These are phyloP conservation scores for Hypomecis atomaria DNA, from an alignment of 2,888 invertebrate genomes.

Conservation along the genomic window DNA sequence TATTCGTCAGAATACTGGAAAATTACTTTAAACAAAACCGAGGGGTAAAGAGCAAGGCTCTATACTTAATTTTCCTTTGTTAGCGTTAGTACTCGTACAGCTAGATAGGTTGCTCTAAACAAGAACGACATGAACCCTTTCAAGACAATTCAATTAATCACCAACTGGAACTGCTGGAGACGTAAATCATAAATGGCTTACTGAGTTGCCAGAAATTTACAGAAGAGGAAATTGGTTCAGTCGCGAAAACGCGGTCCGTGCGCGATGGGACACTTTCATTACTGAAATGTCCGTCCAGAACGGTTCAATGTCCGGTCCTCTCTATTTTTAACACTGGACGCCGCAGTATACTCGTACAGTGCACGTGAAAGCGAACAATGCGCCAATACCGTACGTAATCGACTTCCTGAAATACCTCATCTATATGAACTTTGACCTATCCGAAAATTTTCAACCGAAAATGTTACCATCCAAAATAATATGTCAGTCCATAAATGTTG, in stretches of 20 bases:
- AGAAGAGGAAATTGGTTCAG: constrained; percentile 65
- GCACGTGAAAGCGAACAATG: constrained; percentile 42
- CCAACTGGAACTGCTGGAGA: constrained; percentile 33
- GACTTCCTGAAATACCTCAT: constrained; percentile 27
- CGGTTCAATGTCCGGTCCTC: constrained; percentile 80
- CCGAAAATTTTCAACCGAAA: not conserved
- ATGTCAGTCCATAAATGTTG: not conserved
- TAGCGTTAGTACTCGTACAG: not conserved
- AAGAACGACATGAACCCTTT: constrained; percentile 19
- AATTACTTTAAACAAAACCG: not conserved
- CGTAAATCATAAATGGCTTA: constrained; percentile 44
- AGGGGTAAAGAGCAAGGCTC: not conserved
- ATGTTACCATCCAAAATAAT: not conserved
- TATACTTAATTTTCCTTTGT: not conserved
- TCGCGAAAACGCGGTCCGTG: constrained; percentile 64
- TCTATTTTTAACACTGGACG: constrained; percentile 76
- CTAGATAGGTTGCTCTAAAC: constrained; percentile 1
- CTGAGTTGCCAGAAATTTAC: constrained; percentile 45
- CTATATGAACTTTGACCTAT: constrained; percentile 27
- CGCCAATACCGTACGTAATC: constrained; percentile 28
- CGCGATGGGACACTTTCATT: constrained; percentile 77
- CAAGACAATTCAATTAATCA: constrained; percentile 37
- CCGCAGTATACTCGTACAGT: constrained; percentile 22
- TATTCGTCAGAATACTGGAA: not conserved
- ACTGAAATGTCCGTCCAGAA: constrained; percentile 72